phyloP scores from a whole-genome alignment of 2,113 vertebrate genomes.

The Oreocharis arfaki region DNA sequence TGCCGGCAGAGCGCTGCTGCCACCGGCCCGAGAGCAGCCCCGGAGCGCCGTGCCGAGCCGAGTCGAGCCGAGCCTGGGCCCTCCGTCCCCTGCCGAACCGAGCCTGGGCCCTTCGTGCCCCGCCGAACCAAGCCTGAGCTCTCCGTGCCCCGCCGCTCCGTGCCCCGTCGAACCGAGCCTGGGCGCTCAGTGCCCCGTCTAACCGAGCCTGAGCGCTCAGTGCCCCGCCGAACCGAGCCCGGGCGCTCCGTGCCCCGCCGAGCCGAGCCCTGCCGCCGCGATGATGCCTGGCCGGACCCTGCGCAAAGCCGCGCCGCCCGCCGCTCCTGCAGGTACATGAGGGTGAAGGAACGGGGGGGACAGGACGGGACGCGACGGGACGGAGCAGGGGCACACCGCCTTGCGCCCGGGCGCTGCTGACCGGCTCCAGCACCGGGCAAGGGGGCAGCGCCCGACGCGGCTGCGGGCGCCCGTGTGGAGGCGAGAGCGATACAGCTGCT shows the following conservation, averaged over 20 bases:
- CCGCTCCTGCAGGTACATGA: not conserved
- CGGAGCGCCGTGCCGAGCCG: not conserved
- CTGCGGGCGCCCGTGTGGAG: not conserved
- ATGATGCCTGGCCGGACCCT: constrained; percentile 44
- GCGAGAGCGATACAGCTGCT: too few species aligned
- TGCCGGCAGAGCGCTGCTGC: fast-evolving
- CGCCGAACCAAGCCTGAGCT: not conserved
- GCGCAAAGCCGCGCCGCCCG: not conserved
- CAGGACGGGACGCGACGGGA: not conserved
- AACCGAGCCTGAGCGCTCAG: not conserved
- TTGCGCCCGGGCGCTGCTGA: not conserved
- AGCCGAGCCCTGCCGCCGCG: not conserved
- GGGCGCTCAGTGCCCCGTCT: too few species aligned
- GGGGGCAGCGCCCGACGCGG: not conserved
- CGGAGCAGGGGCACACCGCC: too few species aligned
- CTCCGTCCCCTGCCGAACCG: not conserved
- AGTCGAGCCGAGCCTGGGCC: too few species aligned
- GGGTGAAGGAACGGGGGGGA: too few species aligned
- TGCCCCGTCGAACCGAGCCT: not conserved
- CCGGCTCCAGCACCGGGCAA: not conserved
- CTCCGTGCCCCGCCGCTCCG: too few species aligned
- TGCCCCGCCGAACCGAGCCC: not conserved
- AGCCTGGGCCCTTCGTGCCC: not conserved
- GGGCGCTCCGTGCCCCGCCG: too few species aligned
- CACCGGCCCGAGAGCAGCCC: fast-evolving